A percentile compares a stretch with the other conserved stretches of the same genome.
phyloP scores from a whole-genome alignment of 2,113 vertebrate genomes.

The Triplophysa rosa region DNA sequence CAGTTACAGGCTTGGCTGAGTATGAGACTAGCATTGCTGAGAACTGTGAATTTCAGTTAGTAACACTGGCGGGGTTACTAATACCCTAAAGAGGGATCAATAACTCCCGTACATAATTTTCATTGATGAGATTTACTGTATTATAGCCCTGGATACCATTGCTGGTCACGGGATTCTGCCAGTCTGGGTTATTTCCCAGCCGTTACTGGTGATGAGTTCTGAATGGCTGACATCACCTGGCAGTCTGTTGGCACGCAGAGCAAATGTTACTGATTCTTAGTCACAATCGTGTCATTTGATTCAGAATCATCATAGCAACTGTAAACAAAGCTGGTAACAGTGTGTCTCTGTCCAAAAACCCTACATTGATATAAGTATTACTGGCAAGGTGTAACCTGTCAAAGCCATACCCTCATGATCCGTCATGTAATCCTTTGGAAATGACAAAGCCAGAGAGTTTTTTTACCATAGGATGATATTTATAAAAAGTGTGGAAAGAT shows the following conservation, averaged over 20 bases:
- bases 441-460: not conserved
- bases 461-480: not conserved
- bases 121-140: constrained; percentile 27
- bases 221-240: not conserved
- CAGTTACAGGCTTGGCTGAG: not conserved
- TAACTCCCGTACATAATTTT: not conserved
- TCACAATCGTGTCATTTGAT: constrained; percentile 26
- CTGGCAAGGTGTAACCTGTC: constrained; percentile 7
- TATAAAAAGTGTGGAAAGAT: not conserved
- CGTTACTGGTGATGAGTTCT: not conserved
- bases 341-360: constrained; percentile 1
- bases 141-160: constrained; percentile 34
- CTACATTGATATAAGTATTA: not conserved
- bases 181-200: constrained; percentile 47
- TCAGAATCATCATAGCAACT: constrained; percentile 17
- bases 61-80: not conserved
- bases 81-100: not conserved
- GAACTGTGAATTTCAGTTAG: not conserved
- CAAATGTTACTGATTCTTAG: constrained; percentile 24
- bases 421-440: not conserved
- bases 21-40: not conserved
- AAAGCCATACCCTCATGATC: not conserved
- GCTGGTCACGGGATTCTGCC: constrained; percentile 49
- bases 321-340: constrained; percentile 16
- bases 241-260: constrained; percentile 22